These are phyloP conservation scores for Aphodius granarius DNA, from an alignment of 2,888 invertebrate species.

Conservation along the genomic window DNA sequence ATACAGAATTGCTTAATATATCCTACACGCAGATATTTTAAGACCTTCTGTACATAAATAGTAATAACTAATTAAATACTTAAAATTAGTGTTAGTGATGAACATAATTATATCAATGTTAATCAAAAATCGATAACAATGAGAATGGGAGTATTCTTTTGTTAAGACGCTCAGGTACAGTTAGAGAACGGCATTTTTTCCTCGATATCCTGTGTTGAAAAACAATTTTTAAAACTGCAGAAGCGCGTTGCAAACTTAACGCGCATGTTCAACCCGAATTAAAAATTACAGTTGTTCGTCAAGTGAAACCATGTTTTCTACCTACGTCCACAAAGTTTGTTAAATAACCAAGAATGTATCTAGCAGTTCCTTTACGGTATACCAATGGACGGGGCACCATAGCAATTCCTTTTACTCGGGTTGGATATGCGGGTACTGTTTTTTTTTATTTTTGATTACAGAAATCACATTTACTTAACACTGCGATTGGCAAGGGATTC, in stretches of 20 bases:
- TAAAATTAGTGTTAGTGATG: conserved; percentile 20
- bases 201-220: conserved; percentile 24
- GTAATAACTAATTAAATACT: conserved; percentile 19
- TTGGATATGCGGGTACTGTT: neutral
- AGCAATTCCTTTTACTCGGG: neutral
- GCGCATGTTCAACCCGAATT: neutral
- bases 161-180: conserved; percentile 48
- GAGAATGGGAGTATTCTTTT: conserved; percentile 32
- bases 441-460: neutral
- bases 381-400: neutral
- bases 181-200: conserved; percentile 45
- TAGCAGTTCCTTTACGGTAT: neutral
- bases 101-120: neutral
- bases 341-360: conserved; percentile 3
- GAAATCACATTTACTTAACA: neutral
- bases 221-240: conserved; percentile 21
- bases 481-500: neutral
- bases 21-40: too few relatives aligned
- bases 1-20: too few relatives aligned
- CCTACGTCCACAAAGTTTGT: conserved; percentile 18
- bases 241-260: conserved; percentile 21
- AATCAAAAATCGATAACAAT: conserved; percentile 34
- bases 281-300: too few relatives aligned
- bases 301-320: too few relatives aligned
- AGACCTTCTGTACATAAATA: too few relatives aligned